Base-by-base conservation (phyloP, 2,113 vertebrate species). In the Gopherus flavomarginatus region DNA sequence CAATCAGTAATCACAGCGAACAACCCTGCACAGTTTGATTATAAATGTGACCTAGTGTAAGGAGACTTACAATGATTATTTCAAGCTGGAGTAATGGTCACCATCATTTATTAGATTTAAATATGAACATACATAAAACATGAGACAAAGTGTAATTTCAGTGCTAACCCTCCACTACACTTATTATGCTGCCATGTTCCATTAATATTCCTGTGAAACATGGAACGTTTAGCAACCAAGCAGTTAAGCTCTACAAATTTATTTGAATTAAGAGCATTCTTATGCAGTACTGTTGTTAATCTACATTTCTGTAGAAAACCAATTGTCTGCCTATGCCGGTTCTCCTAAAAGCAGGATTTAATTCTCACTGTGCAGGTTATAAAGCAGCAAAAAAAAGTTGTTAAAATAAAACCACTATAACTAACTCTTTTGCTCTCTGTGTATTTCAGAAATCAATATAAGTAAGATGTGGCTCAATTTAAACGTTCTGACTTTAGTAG, bases 401-500 rank as follows among this genome's bases (percentile, higher is more conserved):
- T 82, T 86, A 69, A 95, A 95, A 88, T 16, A 42, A 92, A 95
- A 85, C 79, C 81, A 96, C 78, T 81, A 31, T 22, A 75, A 69
- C 50, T 62, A 86, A 83, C 89, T 93, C 94, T 79, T 95, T 56
- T 42, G 81, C 90, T 85, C 81, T 82, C 80, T 75, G 22, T 72
- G 81, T 86, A 42, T 86, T 94, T 97, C 75, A 93, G 75, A 90
- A 97, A 95, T 81, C 89, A 90, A 85, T 65, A 53, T 26, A 90
- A 96, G 95, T 42, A 95, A 93, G 52, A 92, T 44, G 91, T 27
- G 87, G 93, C 85, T 96, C 96, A 52, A 90, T 87, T 95, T 95
- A 92, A 97, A 97, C 83, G 94, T 87, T 44, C 93, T 87, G 92
- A 95, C 94, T 93, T 93, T 90, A 92, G 92, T 24, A 94, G 95